phyloP scores from a whole-genome alignment of 2,113 vertebrate species.

The Melanerpes formicivorus region DNA sequence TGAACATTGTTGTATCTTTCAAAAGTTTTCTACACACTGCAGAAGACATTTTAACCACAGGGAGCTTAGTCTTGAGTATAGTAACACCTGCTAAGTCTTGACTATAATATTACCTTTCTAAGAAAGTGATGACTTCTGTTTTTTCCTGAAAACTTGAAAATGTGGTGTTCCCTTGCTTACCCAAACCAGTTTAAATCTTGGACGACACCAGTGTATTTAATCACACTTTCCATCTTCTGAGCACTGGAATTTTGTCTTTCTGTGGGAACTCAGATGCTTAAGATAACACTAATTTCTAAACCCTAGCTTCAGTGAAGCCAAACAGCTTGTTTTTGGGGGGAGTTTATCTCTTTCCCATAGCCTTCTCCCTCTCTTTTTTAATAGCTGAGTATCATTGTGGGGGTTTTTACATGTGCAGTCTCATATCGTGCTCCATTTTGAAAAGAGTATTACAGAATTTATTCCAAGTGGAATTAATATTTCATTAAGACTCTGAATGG shows the following conservation, averaged over 20 bases:
- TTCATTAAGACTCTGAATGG: not conserved
- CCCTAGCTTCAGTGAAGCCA: not conserved
- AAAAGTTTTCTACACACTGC: not conserved
- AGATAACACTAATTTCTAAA: not conserved
- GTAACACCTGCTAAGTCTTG: not conserved
- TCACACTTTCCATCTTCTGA: not conserved
- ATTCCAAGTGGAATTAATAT: slow-evolving; percentile 14
- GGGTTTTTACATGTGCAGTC: not conserved
- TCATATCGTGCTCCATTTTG: not conserved
- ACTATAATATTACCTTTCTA: not conserved
- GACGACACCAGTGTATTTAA: not conserved
- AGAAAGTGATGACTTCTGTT: not conserved
- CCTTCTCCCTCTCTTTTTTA: not conserved
- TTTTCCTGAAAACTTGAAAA: not conserved
- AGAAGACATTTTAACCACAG: not conserved
- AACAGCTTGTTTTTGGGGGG: accelerated
- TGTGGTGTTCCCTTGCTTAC: not conserved
- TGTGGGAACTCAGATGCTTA: not conserved
- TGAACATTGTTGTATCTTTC: not conserved
- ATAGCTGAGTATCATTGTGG: not conserved
- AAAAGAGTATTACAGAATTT: not conserved
- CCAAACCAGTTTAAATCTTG: not conserved
- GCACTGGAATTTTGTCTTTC: not conserved
- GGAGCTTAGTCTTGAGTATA: not conserved
- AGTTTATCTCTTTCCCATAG: not conserved